Evolutionary conservation across 2,797 vertebrate genomes (phyloP), one percentile per base, ranked within the genome.

Genomic region (Hyperoplus lanceolatus): DNA sequence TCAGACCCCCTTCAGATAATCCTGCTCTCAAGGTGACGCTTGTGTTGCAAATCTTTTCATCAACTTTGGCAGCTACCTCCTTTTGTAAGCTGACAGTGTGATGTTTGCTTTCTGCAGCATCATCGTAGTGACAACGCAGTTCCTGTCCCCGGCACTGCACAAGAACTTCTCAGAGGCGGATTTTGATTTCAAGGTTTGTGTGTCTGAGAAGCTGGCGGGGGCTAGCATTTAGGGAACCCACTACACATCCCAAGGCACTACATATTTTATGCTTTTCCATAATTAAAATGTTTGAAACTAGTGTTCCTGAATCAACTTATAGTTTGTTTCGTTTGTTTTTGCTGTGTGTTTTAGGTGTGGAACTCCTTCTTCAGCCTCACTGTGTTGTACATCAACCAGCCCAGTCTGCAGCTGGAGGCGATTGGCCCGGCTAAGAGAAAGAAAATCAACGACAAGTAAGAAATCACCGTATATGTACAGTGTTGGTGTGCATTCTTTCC

Each of bases 361-460:
- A 99, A 99, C 94, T 99, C 98, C 38, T 99, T 99, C 79, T 99
- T 99, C 94, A 99, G 98, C 88, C 95, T 99, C 81, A 97, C 97
- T 39, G 98, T 99, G 63, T 90, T 99, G 81, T 99, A 98, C 93
- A 99, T 99, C 91, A 99, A 99, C 90, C 98, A 99, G 91, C 98
- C 98, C 43, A 99, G 98, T 89, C 96, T 99, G 79, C 98, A 99
- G 82, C 94, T 99, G 62, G 98, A 99, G 94, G 93, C 95, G 18
- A 94, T 97, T 50, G 95, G 95, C 16, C 95, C 96, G 39, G 94
- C 95, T 5, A 99, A 99, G 87, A 97, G 96, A 90, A 99, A 99
- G 96, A 98, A 98, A 90, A 96, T 97, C 89, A 94, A 98, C 43
- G 98, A 99, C 93, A 99, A 98, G 98, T 99, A 95, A 96, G 96